phyloP scores from a whole-genome alignment of 2,113 vertebrate species.

The Eidolon helvum region DNA sequence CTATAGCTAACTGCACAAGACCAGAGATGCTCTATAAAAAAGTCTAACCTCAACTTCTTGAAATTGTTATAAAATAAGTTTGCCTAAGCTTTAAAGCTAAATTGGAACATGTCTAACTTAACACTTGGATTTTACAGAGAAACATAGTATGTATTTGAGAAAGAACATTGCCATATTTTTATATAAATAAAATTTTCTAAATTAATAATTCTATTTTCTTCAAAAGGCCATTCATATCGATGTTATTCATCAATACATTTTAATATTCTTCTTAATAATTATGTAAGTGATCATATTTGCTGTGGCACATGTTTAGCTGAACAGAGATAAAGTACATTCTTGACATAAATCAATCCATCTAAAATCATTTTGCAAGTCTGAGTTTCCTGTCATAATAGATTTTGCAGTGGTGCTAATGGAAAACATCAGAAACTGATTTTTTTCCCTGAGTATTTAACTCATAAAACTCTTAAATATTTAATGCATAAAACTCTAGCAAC shows the following conservation, averaged over 20 bases:
- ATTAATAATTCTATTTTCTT: background rate
- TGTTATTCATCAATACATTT: background rate
- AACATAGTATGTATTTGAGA: background rate
- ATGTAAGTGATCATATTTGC: background rate
- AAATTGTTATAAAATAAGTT: background rate
- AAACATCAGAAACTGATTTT: background rate
- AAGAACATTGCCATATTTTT: background rate
- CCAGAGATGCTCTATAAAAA: background rate
- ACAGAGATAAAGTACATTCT: background rate
- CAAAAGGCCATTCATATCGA: background rate
- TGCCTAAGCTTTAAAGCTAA: background rate
- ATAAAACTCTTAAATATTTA: slow-evolving; percentile 14
- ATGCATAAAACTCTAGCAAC: background rate
- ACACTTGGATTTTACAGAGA: background rate
- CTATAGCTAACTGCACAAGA: background rate
- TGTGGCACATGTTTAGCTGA: background rate
- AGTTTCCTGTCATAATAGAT: slow-evolving; percentile 34
- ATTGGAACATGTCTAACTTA: background rate
- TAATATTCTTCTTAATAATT: background rate
- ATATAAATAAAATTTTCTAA: background rate
- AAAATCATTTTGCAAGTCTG: slow-evolving; percentile 24
- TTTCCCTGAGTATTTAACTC: slow-evolving; percentile 21
- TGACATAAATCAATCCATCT: slow-evolving; percentile 22
- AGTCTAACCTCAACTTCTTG: background rate
- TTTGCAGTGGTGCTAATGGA: background rate